These are phyloP conservation scores for Ischnura elegans DNA, from an alignment of 2,888 invertebrate species.

Conservation along the genomic window DNA sequence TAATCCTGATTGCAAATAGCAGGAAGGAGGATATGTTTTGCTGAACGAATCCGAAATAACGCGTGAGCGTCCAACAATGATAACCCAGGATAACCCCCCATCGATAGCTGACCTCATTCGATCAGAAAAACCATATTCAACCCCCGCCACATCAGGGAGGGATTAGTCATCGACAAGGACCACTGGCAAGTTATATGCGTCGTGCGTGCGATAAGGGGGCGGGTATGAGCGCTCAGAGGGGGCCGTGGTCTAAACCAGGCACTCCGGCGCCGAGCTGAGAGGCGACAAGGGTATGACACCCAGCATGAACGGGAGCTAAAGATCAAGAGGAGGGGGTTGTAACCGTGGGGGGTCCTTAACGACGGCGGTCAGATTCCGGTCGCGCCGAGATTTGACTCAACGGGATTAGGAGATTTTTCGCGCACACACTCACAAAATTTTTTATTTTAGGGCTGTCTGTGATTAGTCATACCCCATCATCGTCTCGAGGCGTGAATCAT, in stretches of 20 bases:
- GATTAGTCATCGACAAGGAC: background rate
- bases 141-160: background rate
- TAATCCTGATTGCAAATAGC: too few species aligned
- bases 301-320: background rate
- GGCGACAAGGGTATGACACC: background rate
- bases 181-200: background rate
- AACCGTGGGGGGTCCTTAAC: background rate
- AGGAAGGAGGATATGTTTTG: background rate
- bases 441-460: background rate
- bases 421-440: background rate
- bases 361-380: slow-evolving; percentile 27
- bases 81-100: background rate
- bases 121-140: background rate
- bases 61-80: background rate
- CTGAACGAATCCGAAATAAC: background rate
- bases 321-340: background rate
- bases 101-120: background rate
- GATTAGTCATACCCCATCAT: slow-evolving; percentile 42
- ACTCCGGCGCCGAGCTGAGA: background rate
- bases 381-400: slow-evolving; percentile 33
- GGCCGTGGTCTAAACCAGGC: background rate
- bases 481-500: too few species aligned
- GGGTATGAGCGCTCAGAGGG: background rate
- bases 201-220: background rate
- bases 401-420: background rate